Evolutionary conservation across 1,140 invertebrate species (phyloP).

Genomic region (Heliconius eleuchia): DNA sequence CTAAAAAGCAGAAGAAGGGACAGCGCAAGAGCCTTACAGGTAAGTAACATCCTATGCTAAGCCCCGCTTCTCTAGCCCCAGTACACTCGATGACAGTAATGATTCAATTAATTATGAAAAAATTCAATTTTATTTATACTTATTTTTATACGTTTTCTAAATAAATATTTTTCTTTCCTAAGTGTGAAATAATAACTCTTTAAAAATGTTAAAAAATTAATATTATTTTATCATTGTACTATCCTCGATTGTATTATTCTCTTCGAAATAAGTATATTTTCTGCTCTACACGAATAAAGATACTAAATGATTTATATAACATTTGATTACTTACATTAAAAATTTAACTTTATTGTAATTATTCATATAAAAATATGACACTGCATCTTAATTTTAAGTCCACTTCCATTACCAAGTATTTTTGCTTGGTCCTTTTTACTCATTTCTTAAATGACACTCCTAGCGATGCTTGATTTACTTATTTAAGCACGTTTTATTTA

Average conservation of each 20-base stretch:
- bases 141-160: no score
- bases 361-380: slow-evolving; percentile 7
- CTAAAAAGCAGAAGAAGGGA: slow-evolving; percentile 93
- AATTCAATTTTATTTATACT: neutral
- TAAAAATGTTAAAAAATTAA: no score
- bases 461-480: slow-evolving; percentile 7
- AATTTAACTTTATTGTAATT: neutral
- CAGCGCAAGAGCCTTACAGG: slow-evolving; percentile 89
- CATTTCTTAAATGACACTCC: neutral
- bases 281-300: neutral
- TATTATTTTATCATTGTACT: neutral
- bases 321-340: neutral
- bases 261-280: neutral
- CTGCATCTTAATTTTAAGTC: slow-evolving; percentile 15
- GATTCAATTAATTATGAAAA: neutral
- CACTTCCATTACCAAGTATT: neutral
- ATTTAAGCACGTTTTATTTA: slow-evolving; percentile 21
- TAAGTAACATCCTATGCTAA: slow-evolving; percentile 82
- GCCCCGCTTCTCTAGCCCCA: slow-evolving; percentile 55
- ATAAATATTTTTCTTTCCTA: no score
- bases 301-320: slow-evolving; percentile 8
- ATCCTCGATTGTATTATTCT: slow-evolving; percentile 11
- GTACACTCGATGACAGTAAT: slow-evolving; percentile 51
- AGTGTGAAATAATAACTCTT: no score
- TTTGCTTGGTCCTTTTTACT: neutral